Evolutionary conservation across 2,888 invertebrate species (phyloP).

Genomic region (Petrolisthes manimaculis): DNA sequence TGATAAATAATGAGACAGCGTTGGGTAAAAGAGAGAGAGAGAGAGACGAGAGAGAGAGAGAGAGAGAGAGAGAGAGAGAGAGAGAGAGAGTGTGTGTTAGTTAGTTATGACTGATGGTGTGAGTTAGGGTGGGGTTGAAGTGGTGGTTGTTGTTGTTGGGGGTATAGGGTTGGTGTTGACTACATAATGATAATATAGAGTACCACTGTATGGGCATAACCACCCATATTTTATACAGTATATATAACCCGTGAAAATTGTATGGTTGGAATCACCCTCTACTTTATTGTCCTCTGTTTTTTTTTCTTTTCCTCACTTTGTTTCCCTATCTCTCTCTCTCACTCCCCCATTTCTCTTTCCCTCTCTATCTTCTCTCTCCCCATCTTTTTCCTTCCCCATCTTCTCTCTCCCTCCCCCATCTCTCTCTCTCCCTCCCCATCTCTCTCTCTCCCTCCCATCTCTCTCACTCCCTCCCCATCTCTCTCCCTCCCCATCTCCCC

Average conservation of each 20-base stretch:
- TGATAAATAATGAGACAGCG: no score
- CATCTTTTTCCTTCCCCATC: not conserved
- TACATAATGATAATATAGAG: no score
- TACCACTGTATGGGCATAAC: no score
- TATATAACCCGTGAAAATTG: no score
- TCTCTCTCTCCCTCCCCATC: not conserved
- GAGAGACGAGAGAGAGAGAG: not conserved
- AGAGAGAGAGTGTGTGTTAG: not conserved
- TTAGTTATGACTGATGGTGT: no score
- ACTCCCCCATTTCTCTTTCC: not conserved
- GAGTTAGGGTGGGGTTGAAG: not conserved
- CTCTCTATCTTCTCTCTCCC: not conserved
- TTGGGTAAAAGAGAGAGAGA: no score
- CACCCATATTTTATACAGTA: no score
- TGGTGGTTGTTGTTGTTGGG: no score
- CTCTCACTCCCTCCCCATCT: not conserved
- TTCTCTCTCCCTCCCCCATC: not conserved
- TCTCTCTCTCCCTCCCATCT: not conserved
- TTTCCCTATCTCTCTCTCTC: not conserved
- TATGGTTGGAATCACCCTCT: not conserved
- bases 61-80: constrained; percentile 8
- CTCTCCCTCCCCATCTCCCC: not conserved
- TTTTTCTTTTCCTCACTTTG: no score
- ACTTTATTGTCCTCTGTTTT: not conserved
- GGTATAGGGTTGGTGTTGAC: no score